Evolutionary conservation across 2,797 vertebrate species (phyloP).

Genomic region (Corythornis leucogaster): DNA sequence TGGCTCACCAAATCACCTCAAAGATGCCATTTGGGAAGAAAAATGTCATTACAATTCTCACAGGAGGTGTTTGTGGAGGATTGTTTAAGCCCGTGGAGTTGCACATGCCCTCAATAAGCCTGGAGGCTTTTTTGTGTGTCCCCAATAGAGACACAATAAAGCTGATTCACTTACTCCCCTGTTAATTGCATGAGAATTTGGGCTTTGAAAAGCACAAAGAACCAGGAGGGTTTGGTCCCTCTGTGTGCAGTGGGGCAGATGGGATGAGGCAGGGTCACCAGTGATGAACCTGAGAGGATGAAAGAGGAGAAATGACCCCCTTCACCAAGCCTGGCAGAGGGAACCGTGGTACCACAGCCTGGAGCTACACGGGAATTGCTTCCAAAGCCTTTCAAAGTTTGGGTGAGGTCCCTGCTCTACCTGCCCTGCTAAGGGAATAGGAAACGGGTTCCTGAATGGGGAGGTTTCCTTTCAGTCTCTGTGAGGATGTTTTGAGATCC

Average conservation of each 20-base stretch:
- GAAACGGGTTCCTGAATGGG: background rate
- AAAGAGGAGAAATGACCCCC: background rate
- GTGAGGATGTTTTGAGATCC: background rate
- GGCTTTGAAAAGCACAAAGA: background rate
- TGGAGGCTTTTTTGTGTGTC: background rate
- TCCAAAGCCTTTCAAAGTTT: background rate
- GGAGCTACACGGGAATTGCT: fast-evolving
- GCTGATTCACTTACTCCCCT: background rate
- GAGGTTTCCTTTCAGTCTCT: background rate
- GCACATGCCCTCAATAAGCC: background rate
- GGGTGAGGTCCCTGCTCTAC: background rate
- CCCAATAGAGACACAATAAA: background rate
- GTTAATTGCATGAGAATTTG: background rate
- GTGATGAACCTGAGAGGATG: background rate
- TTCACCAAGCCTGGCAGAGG: background rate
- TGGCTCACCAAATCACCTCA: fast-evolving
- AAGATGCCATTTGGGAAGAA: background rate
- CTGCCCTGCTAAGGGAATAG: background rate
- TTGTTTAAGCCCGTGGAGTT: background rate
- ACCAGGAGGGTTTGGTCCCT: background rate
- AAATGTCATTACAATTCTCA: background rate
- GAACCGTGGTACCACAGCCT: background rate
- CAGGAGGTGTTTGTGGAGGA: background rate
- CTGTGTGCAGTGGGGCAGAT: background rate
- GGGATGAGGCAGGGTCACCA: background rate